Base-by-base conservation (phyloP, 2,888 invertebrate species). In the Phania funesta region DNA sequence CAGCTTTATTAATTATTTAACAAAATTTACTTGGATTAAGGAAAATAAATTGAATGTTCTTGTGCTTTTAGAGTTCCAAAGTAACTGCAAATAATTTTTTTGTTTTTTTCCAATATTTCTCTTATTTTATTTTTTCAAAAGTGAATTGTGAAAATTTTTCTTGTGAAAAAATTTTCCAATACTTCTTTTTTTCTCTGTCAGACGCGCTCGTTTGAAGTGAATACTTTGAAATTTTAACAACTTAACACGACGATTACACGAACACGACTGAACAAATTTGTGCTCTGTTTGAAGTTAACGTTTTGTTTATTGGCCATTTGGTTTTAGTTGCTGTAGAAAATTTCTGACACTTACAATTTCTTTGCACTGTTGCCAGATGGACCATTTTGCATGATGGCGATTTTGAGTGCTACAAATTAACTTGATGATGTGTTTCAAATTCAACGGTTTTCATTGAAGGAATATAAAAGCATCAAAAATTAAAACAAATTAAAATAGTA, bases 171-270 rank as follows among this genome's bases (percentile, higher is more conserved):
- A 71, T 44, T 78, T 78, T 82, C 82, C 82, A 82, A 82, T 78
- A 82, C 68, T 82, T 68, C 77, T n/a, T 67, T 64, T 71, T 78
- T 78, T 70, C 64, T 76, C 68, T 77, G 67, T 80, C 77, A 78
- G 74, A 83, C 84, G 84, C 84, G 81, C 85, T 83, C 84, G 81
- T 83, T 85, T 76, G 46, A 46, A 74, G 81, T 81, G 48, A 64
- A 73, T 79, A 70, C 79, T 67, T 58, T 62, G 80, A 82, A 54
- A 84, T 58, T 68, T 80, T 84, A 85, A 85, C 86, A 86, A 85
- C 86, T 87, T 86, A 84, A 78, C 82, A 87, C 89, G 89, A 89
- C 87, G 88, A 86, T 82, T 82, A 74, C 84, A 88, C 86, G 87
- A 88, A 88, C 86, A 88, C 89, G 89, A 89, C 89, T 89, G 87